phyloP scores from a whole-genome alignment of 2,113 vertebrate species.

The Brachionichthys hirsutus region DNA sequence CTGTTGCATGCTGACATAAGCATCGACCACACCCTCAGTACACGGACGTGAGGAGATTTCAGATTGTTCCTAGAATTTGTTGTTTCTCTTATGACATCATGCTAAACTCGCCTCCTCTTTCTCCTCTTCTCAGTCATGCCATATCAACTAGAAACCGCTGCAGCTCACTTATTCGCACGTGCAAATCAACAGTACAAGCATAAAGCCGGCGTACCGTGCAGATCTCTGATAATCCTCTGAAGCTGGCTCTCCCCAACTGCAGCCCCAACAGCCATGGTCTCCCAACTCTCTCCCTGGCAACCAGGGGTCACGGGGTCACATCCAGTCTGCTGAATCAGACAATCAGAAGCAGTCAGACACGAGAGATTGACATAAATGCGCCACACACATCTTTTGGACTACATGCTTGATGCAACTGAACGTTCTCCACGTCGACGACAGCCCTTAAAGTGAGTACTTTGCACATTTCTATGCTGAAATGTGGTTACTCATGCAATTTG shows the following conservation, averaged over 20 bases:
- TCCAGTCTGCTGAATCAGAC: constrained; percentile 72
- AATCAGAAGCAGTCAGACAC: constrained; percentile 54
- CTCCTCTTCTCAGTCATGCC: constrained; percentile 21
- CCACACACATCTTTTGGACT: no score
- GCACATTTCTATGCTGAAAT: neutral
- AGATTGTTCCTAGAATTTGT: neutral
- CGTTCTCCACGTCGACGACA: neutral
- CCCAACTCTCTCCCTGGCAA: constrained; percentile 57
- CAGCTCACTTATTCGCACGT: constrained; percentile 29
- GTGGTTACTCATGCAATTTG: no score
- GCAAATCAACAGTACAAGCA: constrained; percentile 22
- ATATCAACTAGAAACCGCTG: constrained; percentile 23
- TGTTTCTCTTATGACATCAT: constrained; percentile 9
- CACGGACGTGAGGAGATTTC: constrained; percentile 14
- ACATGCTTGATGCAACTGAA: constrained; percentile 8
- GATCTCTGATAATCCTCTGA: constrained; percentile 92
- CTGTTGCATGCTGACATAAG: constrained; percentile 52
- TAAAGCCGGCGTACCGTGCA: constrained; percentile 82
- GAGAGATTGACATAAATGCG: constrained; percentile 36
- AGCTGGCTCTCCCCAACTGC: constrained; percentile 85
- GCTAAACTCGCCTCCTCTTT: constrained; percentile 18
- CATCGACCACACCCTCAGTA: constrained; percentile 32
- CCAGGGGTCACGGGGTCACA: constrained; percentile 68
- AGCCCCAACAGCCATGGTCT: constrained; percentile 81
- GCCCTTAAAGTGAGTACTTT: neutral